Base-by-base conservation (phyloP, 1,140 invertebrate genomes). In the Teleopsis dalmanni region DNA sequence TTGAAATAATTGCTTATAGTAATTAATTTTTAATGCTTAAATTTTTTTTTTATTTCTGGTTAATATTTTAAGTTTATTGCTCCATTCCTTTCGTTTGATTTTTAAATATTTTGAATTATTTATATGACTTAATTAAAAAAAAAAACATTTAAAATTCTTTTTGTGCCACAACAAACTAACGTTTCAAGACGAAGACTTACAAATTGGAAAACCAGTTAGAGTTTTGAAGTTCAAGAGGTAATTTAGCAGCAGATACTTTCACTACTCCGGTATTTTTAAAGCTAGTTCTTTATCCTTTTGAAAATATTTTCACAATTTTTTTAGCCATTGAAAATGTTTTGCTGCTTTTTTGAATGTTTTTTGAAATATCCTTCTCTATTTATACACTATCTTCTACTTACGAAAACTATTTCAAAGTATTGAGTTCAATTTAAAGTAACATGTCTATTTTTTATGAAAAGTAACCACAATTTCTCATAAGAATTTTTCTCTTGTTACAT, bases 161-260 rank as follows among this genome's bases (percentile, higher is more conserved):
- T 37, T n/a, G n/a, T n/a, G n/a, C n/a, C n/a, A n/a, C n/a, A n/a
- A n/a, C n/a, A n/a, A n/a, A 19, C 16, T 9, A 19, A 21, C 14
- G 22, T 25, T 50, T 40, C 57, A 66, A 67, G 64, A 66, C 55
- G 62, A 66, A 50, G 62, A 63, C 48, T 61, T 64, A 55, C 59
- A 64, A 58, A 69, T 66, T 56, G 61, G 59, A 50, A 65, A 65
- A 58, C 57, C 65, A 43, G 58, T 68, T 45, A 64, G 60, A 59
- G 65, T 67, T 55, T 56, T 65, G 51, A 68, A 67, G 54, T 68
- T 59, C 57, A 67, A 67, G 61, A 67, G 64, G 64, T 67, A 67
- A 52, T 62, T 4, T 25, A 22, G 40, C 10, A 22, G 19, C 18
- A 6, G 23, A 18, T 35, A 14, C 21, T 26, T 9, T 14, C 8